Evolutionary conservation across 2,797 vertebrate genomes (phyloP).

Genomic region (Artibeus lituratus): DNA sequence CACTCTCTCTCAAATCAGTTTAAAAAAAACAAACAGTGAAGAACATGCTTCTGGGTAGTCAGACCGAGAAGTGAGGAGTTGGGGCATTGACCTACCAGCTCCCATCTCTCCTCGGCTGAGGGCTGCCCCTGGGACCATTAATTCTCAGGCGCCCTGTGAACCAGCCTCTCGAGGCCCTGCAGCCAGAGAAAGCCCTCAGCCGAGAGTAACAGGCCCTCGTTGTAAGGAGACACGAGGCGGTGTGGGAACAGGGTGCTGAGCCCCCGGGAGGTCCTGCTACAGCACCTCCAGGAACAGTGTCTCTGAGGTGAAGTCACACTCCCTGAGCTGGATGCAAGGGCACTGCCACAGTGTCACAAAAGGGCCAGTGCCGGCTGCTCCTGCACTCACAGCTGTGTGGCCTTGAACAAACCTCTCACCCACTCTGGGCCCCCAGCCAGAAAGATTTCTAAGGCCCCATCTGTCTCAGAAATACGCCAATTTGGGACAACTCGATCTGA

Average conservation of each 20-base stretch:
- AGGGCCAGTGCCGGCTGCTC: background rate
- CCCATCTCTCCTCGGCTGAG: background rate
- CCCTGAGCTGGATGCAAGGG: background rate
- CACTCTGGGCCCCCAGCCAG: background rate
- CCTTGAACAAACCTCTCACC: background rate
- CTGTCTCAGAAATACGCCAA: background rate
- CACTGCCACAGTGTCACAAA: background rate
- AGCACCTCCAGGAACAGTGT: background rate
- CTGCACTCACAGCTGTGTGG: background rate
- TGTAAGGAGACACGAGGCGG: background rate
- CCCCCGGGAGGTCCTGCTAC: background rate
- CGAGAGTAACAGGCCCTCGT: accelerated
- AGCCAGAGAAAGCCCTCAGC: background rate
- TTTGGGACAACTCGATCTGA: background rate
- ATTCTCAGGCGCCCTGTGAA: background rate
- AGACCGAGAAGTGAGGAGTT: background rate
- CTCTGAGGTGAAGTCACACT: background rate
- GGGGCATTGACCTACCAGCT: background rate
- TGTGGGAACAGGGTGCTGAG: background rate
- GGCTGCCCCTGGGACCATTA: background rate
- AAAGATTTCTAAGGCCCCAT: background rate
- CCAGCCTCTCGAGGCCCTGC: background rate
- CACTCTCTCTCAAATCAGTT: background rate
- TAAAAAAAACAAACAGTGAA: background rate
- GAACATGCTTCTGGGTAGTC: background rate